phyloP scores from a whole-genome alignment of 2,113 vertebrate species.

The Picathartes gymnocephalus region DNA sequence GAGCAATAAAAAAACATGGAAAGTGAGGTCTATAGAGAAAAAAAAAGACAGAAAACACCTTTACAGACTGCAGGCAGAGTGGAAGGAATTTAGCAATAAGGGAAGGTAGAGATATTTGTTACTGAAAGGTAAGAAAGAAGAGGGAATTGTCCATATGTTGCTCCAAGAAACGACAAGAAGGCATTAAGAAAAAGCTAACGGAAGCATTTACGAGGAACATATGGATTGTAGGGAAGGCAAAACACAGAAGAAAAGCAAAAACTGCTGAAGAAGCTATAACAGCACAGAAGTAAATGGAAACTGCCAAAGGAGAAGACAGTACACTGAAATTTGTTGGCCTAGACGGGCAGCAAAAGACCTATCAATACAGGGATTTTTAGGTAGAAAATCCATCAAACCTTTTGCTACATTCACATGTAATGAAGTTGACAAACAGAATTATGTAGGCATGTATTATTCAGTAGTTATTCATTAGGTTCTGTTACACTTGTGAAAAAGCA shows the following conservation, averaged over 20 bases:
- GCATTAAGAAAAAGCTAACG: background rate
- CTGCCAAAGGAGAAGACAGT: background rate
- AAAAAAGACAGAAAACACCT: background rate
- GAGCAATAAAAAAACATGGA: background rate
- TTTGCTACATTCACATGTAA: background rate
- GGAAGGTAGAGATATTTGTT: background rate
- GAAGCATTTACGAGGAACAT: background rate
- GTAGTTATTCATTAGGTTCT: background rate
- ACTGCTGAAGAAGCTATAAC: background rate
- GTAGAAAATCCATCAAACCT: background rate
- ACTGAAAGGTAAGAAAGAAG: background rate
- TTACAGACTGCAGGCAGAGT: background rate
- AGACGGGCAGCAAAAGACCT: background rate
- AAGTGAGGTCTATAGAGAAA: background rate
- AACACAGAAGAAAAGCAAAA: background rate
- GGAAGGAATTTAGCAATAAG: background rate
- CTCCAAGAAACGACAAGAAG: background rate
- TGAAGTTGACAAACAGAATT: background rate
- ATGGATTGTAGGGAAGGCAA: background rate
- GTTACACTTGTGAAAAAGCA: background rate
- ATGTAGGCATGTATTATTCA: background rate
- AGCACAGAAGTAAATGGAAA: background rate
- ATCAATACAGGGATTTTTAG: background rate
- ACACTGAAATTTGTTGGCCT: background rate
- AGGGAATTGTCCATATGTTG: background rate